Base-by-base conservation (phyloP, 64 coral and sea anemone species). In the Actinia equina region DNA sequence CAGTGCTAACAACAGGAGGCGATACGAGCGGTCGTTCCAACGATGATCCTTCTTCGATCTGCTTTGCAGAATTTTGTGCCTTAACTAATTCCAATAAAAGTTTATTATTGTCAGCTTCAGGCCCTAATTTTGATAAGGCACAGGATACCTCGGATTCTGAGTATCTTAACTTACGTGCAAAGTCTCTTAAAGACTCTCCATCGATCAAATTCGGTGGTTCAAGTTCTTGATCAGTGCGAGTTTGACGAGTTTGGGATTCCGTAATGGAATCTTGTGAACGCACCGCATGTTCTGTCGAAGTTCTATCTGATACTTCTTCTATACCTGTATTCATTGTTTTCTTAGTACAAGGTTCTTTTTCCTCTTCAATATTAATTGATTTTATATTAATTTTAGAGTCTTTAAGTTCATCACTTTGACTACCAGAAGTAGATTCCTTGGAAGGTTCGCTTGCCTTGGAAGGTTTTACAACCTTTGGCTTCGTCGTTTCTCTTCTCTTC, bases 11-110 rank as follows among this genome's bases (percentile, higher is more conserved):
- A 41, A 71, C 64, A 69, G 60, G 70, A 9, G 85, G 88, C 44
- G 87, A 85, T 59, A 55, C 20, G 23, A 90, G 82, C 45, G 22
- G 53, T 27, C 54, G 3, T 23, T 69, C 78, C 45, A 86, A 41
- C 2, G 94, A 93, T 11, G 91, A 89, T 19, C 94, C 94, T 15
- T 97, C 94, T 56, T 97, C 94, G 8, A 97, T 85, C 43, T 97
- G 91, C 62, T 97, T 97, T 17, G 86, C 82, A 0, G 94, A 97
- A 30, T 91, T 89, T 67, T 97, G 85, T 3, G 94, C 88, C 80
- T 97, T 97, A 3, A 97, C 80, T 56, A 97, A 55, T 79, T 97
- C 94, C 18, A 78, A 49, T n/a, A 97, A 83, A 25, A 97, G 86
- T 11, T 86, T 79, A 49, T 97, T 93, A n/a, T 87, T 89, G 16